Evolutionary conservation across 2,888 invertebrate species (phyloP).

Genomic region (Tachina fera): DNA sequence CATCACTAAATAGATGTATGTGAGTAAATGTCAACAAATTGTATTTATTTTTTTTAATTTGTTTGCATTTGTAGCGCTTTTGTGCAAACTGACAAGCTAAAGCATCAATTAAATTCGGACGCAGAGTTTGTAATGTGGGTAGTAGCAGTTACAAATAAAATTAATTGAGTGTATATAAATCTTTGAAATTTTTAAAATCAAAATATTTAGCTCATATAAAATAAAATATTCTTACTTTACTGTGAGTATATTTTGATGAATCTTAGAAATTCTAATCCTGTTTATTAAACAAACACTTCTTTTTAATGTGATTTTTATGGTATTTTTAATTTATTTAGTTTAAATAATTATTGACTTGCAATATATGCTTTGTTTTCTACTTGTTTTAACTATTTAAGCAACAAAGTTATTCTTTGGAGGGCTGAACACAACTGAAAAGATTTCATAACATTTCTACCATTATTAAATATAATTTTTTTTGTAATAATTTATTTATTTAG

Average conservation of each 20-base stretch:
- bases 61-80: conserved; percentile 58
- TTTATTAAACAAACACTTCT: not conserved
- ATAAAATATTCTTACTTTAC: conserved; percentile 9
- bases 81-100: conserved; percentile 54
- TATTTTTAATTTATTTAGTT: not conserved
- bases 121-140: conserved; percentile 3
- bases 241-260: conserved; percentile 1
- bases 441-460: conserved; percentile 74
- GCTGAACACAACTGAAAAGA: conserved; percentile 78
- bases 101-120: conserved; percentile 51
- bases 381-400: conserved; percentile 15
- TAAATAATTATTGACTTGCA: not conserved
- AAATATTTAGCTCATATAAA: not conserved
- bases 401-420: conserved; percentile 74
- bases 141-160: not conserved
- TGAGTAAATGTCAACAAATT: conserved; percentile 11
- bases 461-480: conserved; percentile 74
- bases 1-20: not conserved
- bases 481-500: conserved; percentile 32
- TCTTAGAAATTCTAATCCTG: not conserved
- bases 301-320: no score
- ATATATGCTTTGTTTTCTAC: conserved; percentile 19
- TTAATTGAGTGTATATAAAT: not conserved
- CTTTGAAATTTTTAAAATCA: not conserved
- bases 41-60: conserved; percentile 40